Evolutionary conservation across 1,140 invertebrate species (phyloP), one percentile per base, ranked within the genome.

Genomic region (Pogonomyrmex californicus): DNA sequence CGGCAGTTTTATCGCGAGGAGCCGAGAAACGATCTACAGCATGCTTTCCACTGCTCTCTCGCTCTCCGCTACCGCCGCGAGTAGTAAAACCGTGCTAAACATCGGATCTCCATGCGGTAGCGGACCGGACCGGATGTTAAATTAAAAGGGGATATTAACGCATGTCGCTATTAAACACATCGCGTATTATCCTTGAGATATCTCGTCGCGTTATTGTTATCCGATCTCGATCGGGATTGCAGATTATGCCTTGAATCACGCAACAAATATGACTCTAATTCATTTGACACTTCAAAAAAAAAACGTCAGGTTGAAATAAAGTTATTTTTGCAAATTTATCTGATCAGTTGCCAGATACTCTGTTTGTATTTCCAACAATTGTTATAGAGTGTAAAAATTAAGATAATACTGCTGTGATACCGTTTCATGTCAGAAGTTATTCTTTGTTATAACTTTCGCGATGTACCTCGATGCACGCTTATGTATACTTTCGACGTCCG

Each of bases 1-100:
- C 23, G 77, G 47, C 38, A 81, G 38, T 81, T 81, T 81, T 81
- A 81, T 81, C 78, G 49, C 49, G 65, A 56, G 65, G 33, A 81
- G 23, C 78, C 65, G 23, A 54, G 70, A 17, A 41, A 83, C 17
- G n/a, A 62, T 83, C 70, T 60, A n/a, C 33, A 23, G 54, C 33
- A 4, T 60, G 17, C 30, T n/a, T 65, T 78, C 58, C 23, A 12
- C 41, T 33, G 17, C 14, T 62, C 56, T 62, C 75, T 62, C 75
- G 30, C 14, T 66, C 70, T 56, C n/a, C 38, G 23, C 23, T 77
- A 49, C 70, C 56, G 47, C 58, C 70, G 62, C 62, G 63, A 68
- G 36, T 54, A n/a, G 30, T 62, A 36, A 65, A 68, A 54, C 47
- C 5, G 51, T 33, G 76, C 62, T 33, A 44, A 60, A 30, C 54